These are phyloP conservation scores for Cotesia typhae DNA, from an alignment of 1,140 invertebrate genomes.

Conservation along the genomic window DNA sequence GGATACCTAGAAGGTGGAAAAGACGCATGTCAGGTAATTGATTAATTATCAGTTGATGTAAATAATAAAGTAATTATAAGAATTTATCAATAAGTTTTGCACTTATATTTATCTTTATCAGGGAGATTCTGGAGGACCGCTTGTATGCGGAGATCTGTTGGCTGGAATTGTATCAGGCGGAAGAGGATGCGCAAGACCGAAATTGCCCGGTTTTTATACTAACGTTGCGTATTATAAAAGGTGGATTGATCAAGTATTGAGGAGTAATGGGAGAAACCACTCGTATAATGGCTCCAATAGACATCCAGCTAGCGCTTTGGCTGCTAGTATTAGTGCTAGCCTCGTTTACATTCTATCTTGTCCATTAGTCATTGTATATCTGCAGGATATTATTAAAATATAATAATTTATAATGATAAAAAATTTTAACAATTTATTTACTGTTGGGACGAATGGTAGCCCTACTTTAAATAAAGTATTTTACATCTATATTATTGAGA, in stretches of 20 bases:
- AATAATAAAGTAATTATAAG: background rate
- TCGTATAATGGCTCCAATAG: background rate
- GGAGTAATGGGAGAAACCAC: background rate
- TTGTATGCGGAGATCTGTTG: slow-evolving; percentile 59
- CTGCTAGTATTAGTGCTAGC: background rate
- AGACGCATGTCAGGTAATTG: slow-evolving; percentile 75
- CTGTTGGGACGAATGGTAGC: no score
- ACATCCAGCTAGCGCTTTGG: background rate
- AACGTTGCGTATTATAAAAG: slow-evolving; percentile 62
- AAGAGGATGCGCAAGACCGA: slow-evolving; percentile 66
- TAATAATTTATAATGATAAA: no score
- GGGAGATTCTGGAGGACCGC: slow-evolving; percentile 68
- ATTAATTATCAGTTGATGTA: slow-evolving; percentile 15
- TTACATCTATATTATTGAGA: no score
- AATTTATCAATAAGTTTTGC: no score
- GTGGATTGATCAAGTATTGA: slow-evolving; percentile 60
- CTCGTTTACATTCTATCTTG: no score
- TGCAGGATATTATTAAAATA: no score
- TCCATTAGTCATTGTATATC: no score
- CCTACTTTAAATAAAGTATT: no score
- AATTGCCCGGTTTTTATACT: slow-evolving; percentile 67
- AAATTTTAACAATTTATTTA: no score
- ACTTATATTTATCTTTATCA: slow-evolving; percentile 37
- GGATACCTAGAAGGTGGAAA: slow-evolving; percentile 72
- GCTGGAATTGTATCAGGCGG: slow-evolving; percentile 70